These are phyloP conservation scores for Leptinotarsa haldemani DNA, from an alignment of 2,888 invertebrate genomes.

Conservation along the genomic window DNA sequence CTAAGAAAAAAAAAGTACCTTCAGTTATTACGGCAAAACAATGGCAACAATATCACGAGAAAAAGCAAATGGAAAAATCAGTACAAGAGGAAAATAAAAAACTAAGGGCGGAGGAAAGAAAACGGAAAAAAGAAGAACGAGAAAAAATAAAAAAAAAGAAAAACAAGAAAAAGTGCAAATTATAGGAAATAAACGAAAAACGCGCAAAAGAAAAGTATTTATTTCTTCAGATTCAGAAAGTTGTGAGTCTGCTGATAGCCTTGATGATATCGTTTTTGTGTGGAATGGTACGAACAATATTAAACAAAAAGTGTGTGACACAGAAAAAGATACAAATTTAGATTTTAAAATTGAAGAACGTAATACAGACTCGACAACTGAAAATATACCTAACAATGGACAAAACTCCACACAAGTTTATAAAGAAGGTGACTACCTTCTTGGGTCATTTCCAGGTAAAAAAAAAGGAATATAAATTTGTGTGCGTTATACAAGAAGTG, in stretches of 20 bases:
- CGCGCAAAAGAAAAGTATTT: not conserved
- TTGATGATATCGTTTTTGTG: not conserved
- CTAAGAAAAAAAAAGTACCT: too few relatives aligned
- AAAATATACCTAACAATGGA: slow-evolving; percentile 6
- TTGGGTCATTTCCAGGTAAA: slow-evolving; percentile 27
- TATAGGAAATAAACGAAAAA: not conserved
- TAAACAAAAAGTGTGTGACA: not conserved
- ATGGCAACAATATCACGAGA: too few relatives aligned
- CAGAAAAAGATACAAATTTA: slow-evolving; percentile 13
- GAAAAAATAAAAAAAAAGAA: not conserved
- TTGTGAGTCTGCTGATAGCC: not conserved
- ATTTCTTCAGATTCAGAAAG: slow-evolving; percentile 4
- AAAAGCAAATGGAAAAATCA: too few relatives aligned
- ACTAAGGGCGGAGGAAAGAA: too few relatives aligned
- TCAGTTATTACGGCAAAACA: too few relatives aligned
- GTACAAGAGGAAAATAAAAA: too few relatives aligned
- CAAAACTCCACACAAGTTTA: not conserved
- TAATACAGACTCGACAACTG: slow-evolving; percentile 5
- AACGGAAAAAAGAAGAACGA: not conserved
- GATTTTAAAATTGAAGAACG: not conserved
- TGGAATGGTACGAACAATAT: not conserved
- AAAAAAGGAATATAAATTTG: slow-evolving; percentile 25
- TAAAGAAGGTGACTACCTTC: slow-evolving; percentile 31
- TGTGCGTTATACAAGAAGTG: not conserved
- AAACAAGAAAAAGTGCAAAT: not conserved